Percentiles rank a stretch among this genome's conserved stretches.
phyloP scores from a whole-genome alignment of 2,888 invertebrate species.

The Smittia aterrima region DNA sequence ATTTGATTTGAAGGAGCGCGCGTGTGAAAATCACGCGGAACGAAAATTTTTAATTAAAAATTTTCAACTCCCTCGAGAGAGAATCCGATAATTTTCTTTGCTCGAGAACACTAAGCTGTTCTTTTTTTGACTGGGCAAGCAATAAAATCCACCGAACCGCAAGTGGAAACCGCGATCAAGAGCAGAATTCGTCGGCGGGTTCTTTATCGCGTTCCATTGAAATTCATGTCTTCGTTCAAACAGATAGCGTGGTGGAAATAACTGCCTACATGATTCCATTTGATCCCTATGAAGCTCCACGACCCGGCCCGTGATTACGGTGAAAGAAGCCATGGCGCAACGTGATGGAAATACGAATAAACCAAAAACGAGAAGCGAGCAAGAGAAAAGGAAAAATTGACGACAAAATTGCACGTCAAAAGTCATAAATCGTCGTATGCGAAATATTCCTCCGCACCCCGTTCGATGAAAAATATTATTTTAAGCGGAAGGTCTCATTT shows the following conservation, averaged over 20 bases:
- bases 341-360: slow-evolving; percentile 24
- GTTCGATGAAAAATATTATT: not conserved
- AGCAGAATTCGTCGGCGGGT: not conserved
- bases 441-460: not conserved
- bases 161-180: not conserved
- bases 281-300: no score
- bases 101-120: not conserved
- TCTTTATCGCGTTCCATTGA: not conserved
- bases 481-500: slow-evolving; percentile 8
- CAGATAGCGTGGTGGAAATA: not conserved
- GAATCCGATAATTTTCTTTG: not conserved
- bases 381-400: not conserved
- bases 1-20: no score
- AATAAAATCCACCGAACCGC: not conserved
- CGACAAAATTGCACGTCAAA: slow-evolving; percentile 26
- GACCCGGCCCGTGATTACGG: not conserved
- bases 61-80: not conserved
- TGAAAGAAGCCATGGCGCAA: not conserved
- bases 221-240: not conserved
- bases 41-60: not conserved
- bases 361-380: not conserved
- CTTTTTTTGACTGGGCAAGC: not conserved
- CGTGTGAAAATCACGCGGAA: no score
- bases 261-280: no score
- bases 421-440: slow-evolving; percentile 5